phyloP scores from a whole-genome alignment of 2,797 vertebrate genomes.

The Vespertilio murinus region DNA sequence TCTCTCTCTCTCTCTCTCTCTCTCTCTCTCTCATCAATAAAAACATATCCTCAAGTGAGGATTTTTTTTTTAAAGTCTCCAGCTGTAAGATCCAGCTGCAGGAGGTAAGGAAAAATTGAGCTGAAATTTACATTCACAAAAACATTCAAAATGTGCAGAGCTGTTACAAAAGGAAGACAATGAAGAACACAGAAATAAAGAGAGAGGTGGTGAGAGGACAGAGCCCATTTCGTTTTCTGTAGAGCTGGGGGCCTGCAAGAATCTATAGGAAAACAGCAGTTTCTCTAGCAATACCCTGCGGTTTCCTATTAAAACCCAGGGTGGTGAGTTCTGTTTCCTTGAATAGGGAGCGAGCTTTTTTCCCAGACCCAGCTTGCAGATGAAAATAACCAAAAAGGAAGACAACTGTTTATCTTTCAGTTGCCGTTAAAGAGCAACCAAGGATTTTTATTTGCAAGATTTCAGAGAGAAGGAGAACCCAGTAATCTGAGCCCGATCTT shows the following conservation, averaged over 20 bases:
- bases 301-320: constrained; percentile 59
- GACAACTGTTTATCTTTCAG: background rate
- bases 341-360: background rate
- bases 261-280: constrained; percentile 27
- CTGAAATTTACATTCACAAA: background rate
- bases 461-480: background rate
- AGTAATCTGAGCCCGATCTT: background rate
- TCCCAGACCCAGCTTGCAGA: background rate
- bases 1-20: too few species aligned
- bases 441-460: constrained; percentile 18
- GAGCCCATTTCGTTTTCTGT: background rate
- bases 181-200: background rate
- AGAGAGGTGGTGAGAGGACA: background rate
- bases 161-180: constrained; percentile 15
- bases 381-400: constrained; percentile 51
- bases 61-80: background rate
- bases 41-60: background rate
- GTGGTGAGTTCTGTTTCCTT: constrained; percentile 56
- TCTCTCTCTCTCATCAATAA: background rate
- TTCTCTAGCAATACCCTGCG: constrained; percentile 31
- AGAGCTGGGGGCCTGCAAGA: background rate
- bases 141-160: background rate
- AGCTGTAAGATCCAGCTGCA: background rate
- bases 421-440: background rate
- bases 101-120: background rate